Conservation (phyloP, 1,140 invertebrate species). For the Macrobrachium rosenbergii region DNA sequence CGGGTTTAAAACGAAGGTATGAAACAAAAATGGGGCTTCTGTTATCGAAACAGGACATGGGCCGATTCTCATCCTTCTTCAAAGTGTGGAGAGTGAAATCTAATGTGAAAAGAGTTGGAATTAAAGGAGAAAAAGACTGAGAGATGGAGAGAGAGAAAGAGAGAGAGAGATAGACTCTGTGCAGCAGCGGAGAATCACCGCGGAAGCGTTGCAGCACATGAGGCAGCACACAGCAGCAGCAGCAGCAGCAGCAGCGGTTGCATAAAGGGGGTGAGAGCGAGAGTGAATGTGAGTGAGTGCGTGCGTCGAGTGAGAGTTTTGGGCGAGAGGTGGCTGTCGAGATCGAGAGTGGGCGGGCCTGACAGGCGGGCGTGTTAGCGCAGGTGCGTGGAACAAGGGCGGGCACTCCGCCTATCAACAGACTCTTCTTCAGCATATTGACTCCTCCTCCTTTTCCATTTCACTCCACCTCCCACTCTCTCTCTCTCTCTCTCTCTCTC, state of each 20-base stretch:
- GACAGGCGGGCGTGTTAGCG: conserved; percentile 43
- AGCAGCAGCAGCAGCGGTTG: conserved; percentile 13
- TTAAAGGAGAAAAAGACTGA: conserved; percentile 3
- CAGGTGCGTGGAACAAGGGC: conserved; percentile 40
- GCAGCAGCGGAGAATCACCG: too few species aligned
- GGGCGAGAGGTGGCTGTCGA: conserved; percentile 25
- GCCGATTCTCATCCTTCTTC: too few species aligned
- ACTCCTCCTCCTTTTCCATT: conserved; percentile 39
- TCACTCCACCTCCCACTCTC: background rate
- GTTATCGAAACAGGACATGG: too few species aligned
- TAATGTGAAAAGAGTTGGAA: background rate
- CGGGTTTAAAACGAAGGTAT: too few species aligned
- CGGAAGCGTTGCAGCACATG: background rate
- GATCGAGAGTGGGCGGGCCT: conserved; percentile 5
- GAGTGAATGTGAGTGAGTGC: conserved; percentile 16
- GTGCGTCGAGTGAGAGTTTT: background rate
- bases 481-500: conserved; percentile 7
- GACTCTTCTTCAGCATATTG: conserved; percentile 1
- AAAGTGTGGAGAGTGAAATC: background rate
- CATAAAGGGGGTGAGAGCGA: conserved; percentile 20
- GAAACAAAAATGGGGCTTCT: too few species aligned
- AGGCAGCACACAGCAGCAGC: conserved; percentile 6
- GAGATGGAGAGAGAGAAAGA: conserved; percentile 14
- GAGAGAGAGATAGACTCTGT: background rate
- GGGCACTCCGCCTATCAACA: conserved; percentile 45